Percentiles rank a stretch among this genome's conserved stretches.
These are phyloP conservation scores for Hyperopisus bebe DNA, from an alignment of 2,113 vertebrate genomes.

Conservation along the genomic window DNA sequence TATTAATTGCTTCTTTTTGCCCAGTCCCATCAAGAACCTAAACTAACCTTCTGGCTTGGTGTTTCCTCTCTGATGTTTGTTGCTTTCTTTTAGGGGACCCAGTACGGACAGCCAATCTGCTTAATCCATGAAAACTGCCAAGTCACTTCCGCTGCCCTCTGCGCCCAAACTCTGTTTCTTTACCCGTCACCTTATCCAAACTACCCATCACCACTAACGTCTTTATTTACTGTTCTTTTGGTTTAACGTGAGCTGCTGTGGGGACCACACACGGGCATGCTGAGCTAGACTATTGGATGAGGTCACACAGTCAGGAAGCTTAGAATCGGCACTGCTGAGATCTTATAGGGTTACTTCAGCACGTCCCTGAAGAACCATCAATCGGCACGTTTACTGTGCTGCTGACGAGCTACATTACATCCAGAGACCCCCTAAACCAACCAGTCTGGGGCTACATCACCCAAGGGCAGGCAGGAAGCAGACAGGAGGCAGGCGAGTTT, in stretches of 20 bases:
- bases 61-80: neutral
- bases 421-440: neutral
- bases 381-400: neutral
- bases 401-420: neutral
- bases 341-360: neutral
- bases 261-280: neutral
- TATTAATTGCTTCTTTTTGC: neutral
- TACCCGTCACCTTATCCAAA: neutral
- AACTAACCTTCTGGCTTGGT: neutral
- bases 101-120: neutral
- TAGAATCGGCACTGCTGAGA: neutral
- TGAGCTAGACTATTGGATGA: neutral
- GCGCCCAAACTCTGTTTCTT: neutral
- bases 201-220: neutral
- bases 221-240: neutral
- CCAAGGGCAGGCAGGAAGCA: neutral
- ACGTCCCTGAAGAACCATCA: neutral
- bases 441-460: neutral
- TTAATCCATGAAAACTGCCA: neutral
- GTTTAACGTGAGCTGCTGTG: neutral
- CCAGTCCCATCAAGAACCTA: neutral
- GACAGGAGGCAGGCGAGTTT: neutral
- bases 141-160: neutral
- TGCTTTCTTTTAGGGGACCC: neutral
- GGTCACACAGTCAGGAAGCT: neutral